Base-by-base conservation (phyloP, 2,888 invertebrate species). In the Onthophagus sagittarius region DNA sequence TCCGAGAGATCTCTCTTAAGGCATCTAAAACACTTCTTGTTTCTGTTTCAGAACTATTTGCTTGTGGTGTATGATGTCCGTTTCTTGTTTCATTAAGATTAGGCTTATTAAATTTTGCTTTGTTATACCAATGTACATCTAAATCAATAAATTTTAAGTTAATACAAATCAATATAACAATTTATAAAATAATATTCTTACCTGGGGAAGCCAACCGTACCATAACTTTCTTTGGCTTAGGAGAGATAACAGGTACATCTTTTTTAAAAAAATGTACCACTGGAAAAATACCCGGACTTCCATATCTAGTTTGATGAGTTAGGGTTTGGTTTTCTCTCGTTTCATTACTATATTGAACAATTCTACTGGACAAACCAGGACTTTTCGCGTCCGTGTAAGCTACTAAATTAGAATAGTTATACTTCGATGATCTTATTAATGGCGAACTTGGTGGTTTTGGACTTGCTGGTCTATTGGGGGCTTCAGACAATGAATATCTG, bases 1-100 rank as follows among this genome's bases (percentile, higher is more conserved):
- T 89, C 23, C 88, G 82, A 0, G 89, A 89, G 70, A 89, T 88
- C 80, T 89, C 89, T 76, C 88, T 88, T 0, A 89, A 79, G 11
- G 87, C 89, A 79, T 89, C 89, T 53, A 89, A 80, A 3, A 89
- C 88, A 80, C 87, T 88, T 71, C 86, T 83, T 0, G 88, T 87
- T 70, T 82, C 82, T 72, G 81, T 79, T 72, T 87, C 87, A 71
- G 81, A 83, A 70, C 83, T 84, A 4, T 53, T 53, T 1, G 81
- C 82, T 5, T 83, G 83, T 75, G 84, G 84, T 2, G 64, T 31
- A 31, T 15, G 31, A 32, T 62, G 70, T 6, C 70, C 73, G 23
- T 72, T 72, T 73, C 69, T 72, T 67, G 64, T 31, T 15, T 69
- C 71, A 15, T 53, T 0, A n/a, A 15, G 2, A 15, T 72, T 53